phyloP scores from a whole-genome alignment of 2,797 vertebrate species.

The Dallia pectoralis region DNA sequence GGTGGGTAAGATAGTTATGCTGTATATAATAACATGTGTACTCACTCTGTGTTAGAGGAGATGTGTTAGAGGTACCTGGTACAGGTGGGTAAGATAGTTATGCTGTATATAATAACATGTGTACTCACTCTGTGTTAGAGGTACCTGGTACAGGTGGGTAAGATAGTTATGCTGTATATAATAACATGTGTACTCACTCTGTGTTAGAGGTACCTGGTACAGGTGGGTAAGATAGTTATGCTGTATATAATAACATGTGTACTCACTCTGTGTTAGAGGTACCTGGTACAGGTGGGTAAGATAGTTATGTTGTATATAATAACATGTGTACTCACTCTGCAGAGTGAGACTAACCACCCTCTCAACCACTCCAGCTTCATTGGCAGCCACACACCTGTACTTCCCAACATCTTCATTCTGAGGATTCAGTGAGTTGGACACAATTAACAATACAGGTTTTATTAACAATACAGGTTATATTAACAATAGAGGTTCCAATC shows the following conservation, averaged over 20 bases:
- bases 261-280: neutral
- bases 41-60: too few relatives aligned
- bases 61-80: neutral
- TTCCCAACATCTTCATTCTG: conserved; percentile 92
- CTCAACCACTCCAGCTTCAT: conserved; percentile 88
- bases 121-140: neutral
- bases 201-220: neutral
- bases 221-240: neutral
- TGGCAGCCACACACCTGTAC: conserved; percentile 91
- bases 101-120: neutral
- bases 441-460: too few relatives aligned
- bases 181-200: too few relatives aligned
- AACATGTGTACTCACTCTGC: conserved; percentile 80
- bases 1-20: neutral
- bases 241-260: neutral
- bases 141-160: neutral
- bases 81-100: neutral
- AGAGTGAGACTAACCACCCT: conserved; percentile 85
- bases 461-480: too few relatives aligned
- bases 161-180: neutral
- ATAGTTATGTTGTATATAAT: neutral
- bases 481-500: neutral
- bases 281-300: neutral
- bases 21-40: neutral
- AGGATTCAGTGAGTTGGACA: too few relatives aligned